phyloP scores from a whole-genome alignment of 2,797 vertebrate genomes.

The Melopsittacus undulatus region DNA sequence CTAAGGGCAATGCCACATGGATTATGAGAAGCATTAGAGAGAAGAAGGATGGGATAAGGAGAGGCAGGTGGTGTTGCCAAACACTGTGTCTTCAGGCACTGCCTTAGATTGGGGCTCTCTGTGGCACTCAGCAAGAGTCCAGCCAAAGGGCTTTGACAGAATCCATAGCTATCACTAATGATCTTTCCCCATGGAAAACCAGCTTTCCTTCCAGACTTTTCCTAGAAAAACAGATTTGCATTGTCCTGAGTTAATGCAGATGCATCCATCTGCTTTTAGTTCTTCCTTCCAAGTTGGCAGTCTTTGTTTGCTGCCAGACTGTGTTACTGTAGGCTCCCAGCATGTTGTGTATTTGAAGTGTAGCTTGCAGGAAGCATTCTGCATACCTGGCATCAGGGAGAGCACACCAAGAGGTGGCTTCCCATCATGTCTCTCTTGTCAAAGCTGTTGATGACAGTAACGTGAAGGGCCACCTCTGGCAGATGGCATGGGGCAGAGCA shows the following conservation, averaged over 20 bases:
- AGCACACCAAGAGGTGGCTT: background rate
- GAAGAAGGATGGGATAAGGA: background rate
- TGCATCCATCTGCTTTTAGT: conserved; percentile 62
- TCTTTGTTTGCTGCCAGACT: conserved; percentile 18
- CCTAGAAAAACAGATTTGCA: conserved; percentile 44
- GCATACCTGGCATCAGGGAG: conserved; percentile 26
- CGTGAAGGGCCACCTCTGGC: background rate
- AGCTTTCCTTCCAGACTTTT: conserved; percentile 15
- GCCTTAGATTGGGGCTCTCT: background rate
- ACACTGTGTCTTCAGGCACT: background rate
- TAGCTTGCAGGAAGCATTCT: conserved; percentile 14
- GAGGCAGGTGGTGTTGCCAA: background rate
- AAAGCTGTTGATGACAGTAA: background rate
- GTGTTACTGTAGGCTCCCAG: conserved; percentile 36
- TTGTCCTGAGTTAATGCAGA: conserved; percentile 56
- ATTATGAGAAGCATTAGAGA: background rate
- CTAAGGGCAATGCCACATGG: accelerated
- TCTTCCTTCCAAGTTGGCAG: conserved; percentile 62
- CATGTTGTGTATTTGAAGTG: background rate
- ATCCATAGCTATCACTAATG: background rate
- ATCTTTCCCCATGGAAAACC: background rate
- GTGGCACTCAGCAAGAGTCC: background rate
- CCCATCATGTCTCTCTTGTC: background rate
- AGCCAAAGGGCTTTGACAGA: background rate
- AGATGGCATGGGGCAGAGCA: background rate